A percentile compares a stretch with the other conserved stretches of the same genome.
These are phyloP conservation scores for Galeopsomyia nigrocyanea DNA, from an alignment of 2,888 invertebrate species.

Conservation along the genomic window DNA sequence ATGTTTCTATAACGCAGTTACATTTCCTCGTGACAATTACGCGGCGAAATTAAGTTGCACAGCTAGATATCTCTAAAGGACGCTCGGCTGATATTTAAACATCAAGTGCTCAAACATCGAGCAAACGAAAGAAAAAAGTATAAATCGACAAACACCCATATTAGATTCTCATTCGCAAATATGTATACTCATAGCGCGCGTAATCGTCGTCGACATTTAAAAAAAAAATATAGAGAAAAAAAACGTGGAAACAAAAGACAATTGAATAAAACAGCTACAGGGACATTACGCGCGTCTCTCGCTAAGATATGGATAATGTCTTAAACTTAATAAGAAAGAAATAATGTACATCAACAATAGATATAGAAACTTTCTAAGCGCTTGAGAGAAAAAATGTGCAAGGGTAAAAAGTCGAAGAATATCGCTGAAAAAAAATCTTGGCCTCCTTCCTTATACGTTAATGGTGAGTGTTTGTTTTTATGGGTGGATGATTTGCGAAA, in stretches of 20 bases:
- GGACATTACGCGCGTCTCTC: constrained; percentile 13
- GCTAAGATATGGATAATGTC: constrained; percentile 8
- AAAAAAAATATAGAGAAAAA: neutral
- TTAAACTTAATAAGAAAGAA: constrained; percentile 45
- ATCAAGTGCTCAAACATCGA: constrained; percentile 26
- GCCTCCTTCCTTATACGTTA: constrained; percentile 10
- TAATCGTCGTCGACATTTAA: constrained; percentile 9
- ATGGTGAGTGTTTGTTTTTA: neutral
- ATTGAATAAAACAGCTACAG: constrained; percentile 26
- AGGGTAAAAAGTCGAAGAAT: neutral
- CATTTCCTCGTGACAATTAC: neutral
- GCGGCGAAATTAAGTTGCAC: too few relatives aligned
- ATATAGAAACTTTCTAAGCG: constrained; percentile 53
- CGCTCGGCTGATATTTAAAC: constrained; percentile 1
- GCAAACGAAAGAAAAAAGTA: constrained; percentile 26
- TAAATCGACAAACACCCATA: constrained; percentile 37
- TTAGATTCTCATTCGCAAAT: neutral
- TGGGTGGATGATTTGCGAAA: constrained; percentile 15
- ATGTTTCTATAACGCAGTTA: constrained; percentile 40
- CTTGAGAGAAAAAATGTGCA: constrained; percentile 9
- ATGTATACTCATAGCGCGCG: constrained; percentile 20
- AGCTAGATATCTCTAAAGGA: constrained; percentile 38
- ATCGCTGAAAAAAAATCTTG: constrained; percentile 27
- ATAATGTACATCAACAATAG: constrained; percentile 57
- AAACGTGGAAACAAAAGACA: constrained; percentile 14